These are phyloP conservation scores for Alouatta palliata DNA, from an alignment of 2,113 vertebrate species.

Conservation along the genomic window DNA sequence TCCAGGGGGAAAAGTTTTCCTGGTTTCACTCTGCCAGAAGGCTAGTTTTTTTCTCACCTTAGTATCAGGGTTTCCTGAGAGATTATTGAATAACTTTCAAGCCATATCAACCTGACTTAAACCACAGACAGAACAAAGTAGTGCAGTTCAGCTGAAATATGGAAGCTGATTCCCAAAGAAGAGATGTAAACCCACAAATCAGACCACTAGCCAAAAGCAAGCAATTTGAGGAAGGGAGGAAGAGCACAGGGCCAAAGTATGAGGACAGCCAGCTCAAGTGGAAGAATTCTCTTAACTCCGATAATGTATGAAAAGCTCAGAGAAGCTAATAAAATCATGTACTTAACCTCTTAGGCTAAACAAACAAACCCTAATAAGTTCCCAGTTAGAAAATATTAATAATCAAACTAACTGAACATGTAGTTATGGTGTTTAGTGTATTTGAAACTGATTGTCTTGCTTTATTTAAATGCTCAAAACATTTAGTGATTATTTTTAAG, in stretches of 20 bases:
- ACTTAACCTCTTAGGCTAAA: background rate
- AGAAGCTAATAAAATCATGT: background rate
- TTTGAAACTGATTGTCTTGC: background rate
- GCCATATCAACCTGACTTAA: background rate
- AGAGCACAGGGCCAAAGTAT: background rate
- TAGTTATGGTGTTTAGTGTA: background rate
- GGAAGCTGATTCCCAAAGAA: background rate
- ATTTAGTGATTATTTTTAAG: background rate
- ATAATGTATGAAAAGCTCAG: background rate
- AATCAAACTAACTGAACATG: background rate
- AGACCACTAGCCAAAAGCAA: background rate
- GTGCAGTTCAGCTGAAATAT: background rate
- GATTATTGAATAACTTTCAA: constrained; percentile 24
- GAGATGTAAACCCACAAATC: background rate
- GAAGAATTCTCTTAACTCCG: background rate
- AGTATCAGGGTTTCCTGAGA: background rate
- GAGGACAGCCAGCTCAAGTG: background rate
- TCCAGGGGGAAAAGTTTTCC: background rate
- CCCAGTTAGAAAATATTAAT: background rate
- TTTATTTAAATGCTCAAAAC: background rate
- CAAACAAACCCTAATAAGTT: background rate
- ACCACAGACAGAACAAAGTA: background rate
- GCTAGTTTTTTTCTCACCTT: background rate
- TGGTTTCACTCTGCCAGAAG: background rate
- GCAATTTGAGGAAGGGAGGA: background rate